Conservation (phyloP, 2,113 vertebrate genomes). For the Paralichthys olivaceus region DNA sequence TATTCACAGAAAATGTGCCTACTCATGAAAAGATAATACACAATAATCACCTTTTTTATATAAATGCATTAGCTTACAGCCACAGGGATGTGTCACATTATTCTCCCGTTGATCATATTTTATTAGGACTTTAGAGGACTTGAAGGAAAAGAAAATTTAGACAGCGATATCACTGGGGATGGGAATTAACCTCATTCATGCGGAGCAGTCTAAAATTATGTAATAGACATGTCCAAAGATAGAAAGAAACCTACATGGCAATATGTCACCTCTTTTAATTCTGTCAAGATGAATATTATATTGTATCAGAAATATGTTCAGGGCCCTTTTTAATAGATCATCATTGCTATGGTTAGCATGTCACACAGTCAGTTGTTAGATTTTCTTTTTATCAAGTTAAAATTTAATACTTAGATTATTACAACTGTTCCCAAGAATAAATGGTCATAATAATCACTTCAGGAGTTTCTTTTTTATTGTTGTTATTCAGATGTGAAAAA, state of each 20-base stretch:
- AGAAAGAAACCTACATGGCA: slow-evolving; percentile 26
- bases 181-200: slow-evolving; percentile 45
- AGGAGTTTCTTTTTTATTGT: no score
- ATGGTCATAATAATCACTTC: no score
- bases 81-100: slow-evolving; percentile 13
- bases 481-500: not conserved
- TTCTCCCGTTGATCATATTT: slow-evolving; percentile 35
- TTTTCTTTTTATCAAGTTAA: not conserved
- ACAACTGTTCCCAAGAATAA: not conserved
- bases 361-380: not conserved
- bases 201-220: slow-evolving; percentile 49
- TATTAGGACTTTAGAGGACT: slow-evolving; percentile 28
- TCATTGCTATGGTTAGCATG: not conserved
- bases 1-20: not conserved
- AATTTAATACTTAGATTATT: not conserved
- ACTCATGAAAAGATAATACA: slow-evolving; percentile 3
- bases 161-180: slow-evolving; percentile 24
- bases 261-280: slow-evolving; percentile 18
- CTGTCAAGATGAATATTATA: not conserved
- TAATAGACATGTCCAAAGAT: slow-evolving; percentile 40
- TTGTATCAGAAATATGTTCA: slow-evolving; percentile 2
- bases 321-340: no score
- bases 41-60: slow-evolving; percentile 26
- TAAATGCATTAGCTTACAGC: slow-evolving; percentile 25
- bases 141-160: slow-evolving; percentile 27